These are phyloP conservation scores for Apodemia mormo DNA, from an alignment of 2,888 invertebrate species.

Conservation along the genomic window DNA sequence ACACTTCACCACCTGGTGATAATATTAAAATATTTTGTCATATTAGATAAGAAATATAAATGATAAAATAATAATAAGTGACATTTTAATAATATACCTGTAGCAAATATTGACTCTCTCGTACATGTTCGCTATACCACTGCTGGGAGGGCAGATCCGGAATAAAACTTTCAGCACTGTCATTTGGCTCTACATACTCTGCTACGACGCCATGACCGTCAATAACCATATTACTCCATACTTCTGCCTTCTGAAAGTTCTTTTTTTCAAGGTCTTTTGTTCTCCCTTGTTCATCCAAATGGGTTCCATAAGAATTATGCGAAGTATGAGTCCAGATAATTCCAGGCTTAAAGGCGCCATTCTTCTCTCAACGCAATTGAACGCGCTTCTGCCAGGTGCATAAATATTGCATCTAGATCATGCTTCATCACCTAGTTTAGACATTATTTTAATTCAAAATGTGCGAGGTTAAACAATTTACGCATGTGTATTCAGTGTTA, in stretches of 20 bases:
- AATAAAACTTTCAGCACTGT: constrained; percentile 28
- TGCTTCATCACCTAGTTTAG: too few species aligned
- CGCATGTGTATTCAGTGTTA: too few species aligned
- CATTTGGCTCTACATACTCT: constrained; percentile 36
- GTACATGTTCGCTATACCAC: constrained; percentile 41
- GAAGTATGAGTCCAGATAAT: too few species aligned
- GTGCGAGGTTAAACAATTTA: too few species aligned
- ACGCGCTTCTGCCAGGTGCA: constrained; percentile 39
- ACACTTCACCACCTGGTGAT: constrained; percentile 1
- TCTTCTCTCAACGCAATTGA: constrained; percentile 35
- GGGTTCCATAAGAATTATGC: too few species aligned
- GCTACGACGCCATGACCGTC: constrained; percentile 31
- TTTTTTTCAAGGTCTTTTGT: constrained; percentile 47
- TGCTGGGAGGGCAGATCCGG: constrained; percentile 24
- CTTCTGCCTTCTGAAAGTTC: constrained; percentile 27
- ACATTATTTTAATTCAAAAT: too few species aligned
- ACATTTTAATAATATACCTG: constrained; percentile 30
- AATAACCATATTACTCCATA: constrained; percentile 28
- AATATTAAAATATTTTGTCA: background rate
- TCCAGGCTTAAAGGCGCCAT: constrained; percentile 15
- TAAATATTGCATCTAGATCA: constrained; percentile 40
- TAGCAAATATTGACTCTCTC: constrained; percentile 42
- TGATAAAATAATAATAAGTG: constrained; percentile 8
- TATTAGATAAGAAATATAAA: background rate
- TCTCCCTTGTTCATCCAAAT: constrained; percentile 33